A percentile compares a stretch with the other conserved stretches of the same genome.
Evolutionary conservation across 1,140 invertebrate genomes (phyloP).

Genomic region (Sesamia nonagrioides): DNA sequence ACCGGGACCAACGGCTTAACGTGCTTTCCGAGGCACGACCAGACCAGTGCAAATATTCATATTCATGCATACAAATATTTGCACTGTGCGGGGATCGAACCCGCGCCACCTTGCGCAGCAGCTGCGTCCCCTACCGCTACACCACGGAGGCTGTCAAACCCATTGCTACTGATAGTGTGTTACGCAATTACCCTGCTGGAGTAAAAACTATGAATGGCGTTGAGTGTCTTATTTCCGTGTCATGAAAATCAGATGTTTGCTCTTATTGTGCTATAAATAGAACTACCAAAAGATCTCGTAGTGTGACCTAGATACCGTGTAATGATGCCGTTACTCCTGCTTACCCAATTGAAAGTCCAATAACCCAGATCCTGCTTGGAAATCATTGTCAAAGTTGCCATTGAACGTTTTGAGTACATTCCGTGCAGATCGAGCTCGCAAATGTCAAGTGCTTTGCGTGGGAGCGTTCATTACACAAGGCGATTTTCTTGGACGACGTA

Average conservation of each 20-base stretch:
- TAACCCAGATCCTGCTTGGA: neutral
- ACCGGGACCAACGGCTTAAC: too few species aligned
- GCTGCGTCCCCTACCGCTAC: too few species aligned
- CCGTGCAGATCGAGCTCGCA: neutral
- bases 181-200: too few species aligned
- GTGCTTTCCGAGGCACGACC: too few species aligned
- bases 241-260: too few species aligned
- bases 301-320: neutral
- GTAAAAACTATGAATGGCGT: neutral
- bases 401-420: constrained; percentile 25
- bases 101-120: too few species aligned
- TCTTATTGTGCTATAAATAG: neutral
- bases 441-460: constrained; percentile 67
- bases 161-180: too few species aligned
- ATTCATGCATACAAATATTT: too few species aligned
- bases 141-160: too few species aligned
- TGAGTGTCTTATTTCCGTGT: neutral
- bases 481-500: constrained; percentile 57
- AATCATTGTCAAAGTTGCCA: constrained; percentile 12
- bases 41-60: too few species aligned
- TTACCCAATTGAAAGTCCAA: neutral
- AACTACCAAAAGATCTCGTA: neutral
- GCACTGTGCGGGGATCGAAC: too few species aligned
- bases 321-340: neutral
- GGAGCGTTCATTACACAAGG: constrained; percentile 66